These are phyloP conservation scores for Sisor rabdophorus DNA, from an alignment of 2,113 vertebrate species.

Conservation along the genomic window DNA sequence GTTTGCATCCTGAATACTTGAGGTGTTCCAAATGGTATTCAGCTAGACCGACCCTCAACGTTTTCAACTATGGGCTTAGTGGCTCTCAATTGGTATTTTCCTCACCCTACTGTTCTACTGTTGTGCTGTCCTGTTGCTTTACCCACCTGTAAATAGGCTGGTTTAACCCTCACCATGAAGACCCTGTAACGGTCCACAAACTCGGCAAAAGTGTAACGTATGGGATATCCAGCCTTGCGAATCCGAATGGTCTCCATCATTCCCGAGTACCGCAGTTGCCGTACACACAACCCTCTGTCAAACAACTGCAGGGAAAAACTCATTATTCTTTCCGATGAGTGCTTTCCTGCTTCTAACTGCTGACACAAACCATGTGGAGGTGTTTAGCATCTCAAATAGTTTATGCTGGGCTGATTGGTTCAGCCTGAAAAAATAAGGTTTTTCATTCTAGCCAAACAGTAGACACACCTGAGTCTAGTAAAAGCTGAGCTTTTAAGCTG, in stretches of 20 bases:
- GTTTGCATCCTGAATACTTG: no score
- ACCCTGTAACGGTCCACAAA: conserved; percentile 95
- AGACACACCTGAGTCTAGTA: no score
- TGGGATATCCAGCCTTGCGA: conserved; percentile 91
- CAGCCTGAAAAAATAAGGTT: no score
- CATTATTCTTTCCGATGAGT: not conserved
- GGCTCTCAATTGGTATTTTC: no score
- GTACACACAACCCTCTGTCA: conserved; percentile 91
- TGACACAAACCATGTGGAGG: not conserved
- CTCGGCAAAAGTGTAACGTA: conserved; percentile 95
- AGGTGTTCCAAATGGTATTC: no score
- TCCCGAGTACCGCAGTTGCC: conserved; percentile 93
- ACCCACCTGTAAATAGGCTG: conserved; percentile 89
- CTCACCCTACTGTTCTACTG: not conserved
- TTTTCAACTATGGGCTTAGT: no score
- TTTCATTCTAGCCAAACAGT: no score
- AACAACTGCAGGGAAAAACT: conserved; percentile 74
- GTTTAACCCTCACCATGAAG: conserved; percentile 91
- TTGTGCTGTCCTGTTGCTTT: not conserved
- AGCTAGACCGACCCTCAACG: no score
- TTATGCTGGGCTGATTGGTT: no score
- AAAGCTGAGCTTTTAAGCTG: no score
- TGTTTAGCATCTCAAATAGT: not conserved
- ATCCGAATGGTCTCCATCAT: conserved; percentile 99
- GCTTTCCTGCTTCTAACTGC: not conserved